These are phyloP conservation scores for Drosophila neutralis DNA, from an alignment of 2,888 invertebrate species.

Conservation along the genomic window DNA sequence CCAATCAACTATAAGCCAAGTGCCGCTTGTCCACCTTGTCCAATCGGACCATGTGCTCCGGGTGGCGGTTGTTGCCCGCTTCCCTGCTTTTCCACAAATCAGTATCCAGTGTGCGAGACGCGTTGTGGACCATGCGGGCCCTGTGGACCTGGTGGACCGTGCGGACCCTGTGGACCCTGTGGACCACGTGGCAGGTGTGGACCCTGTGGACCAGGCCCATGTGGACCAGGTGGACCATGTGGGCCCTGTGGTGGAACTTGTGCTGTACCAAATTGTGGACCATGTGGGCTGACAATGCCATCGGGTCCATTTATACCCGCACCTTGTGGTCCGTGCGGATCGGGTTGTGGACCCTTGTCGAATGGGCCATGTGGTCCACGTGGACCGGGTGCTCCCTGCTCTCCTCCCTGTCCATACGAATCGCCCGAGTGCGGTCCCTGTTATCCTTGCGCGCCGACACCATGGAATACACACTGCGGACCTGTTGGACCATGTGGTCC, in stretches of 20 bases:
- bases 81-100: slow-evolving; percentile 18
- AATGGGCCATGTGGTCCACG: slow-evolving; percentile 41
- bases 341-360: slow-evolving; percentile 70
- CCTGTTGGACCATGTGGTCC: slow-evolving; percentile 25
- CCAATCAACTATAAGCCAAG: slow-evolving; percentile 45
- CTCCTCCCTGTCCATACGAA: slow-evolving; percentile 21
- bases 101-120: slow-evolving; percentile 23
- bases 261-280: slow-evolving; percentile 19
- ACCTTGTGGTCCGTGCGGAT: slow-evolving; percentile 64
- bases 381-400: slow-evolving; percentile 69
- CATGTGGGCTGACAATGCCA: slow-evolving; percentile 69
- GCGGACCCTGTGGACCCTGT: slow-evolving; percentile 2
- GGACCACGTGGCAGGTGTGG: slow-evolving; percentile 1
- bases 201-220: slow-evolving; percentile 1
- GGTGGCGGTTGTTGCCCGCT: slow-evolving; percentile 16
- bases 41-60: slow-evolving; percentile 19
- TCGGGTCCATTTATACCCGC: slow-evolving; percentile 69
- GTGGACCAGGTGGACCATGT: slow-evolving; percentile 11
- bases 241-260: slow-evolving; percentile 11
- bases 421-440: slow-evolving; percentile 25
- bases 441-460: slow-evolving; percentile 20
- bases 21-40: slow-evolving; percentile 20
- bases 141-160: slow-evolving; percentile 5
- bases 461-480: slow-evolving; percentile 24
- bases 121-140: slow-evolving; percentile 15